A percentile compares a stretch with the other conserved stretches of the same genome.
phyloP scores from a whole-genome alignment of 2,888 invertebrate genomes.

The Zygaena filipendulae region DNA sequence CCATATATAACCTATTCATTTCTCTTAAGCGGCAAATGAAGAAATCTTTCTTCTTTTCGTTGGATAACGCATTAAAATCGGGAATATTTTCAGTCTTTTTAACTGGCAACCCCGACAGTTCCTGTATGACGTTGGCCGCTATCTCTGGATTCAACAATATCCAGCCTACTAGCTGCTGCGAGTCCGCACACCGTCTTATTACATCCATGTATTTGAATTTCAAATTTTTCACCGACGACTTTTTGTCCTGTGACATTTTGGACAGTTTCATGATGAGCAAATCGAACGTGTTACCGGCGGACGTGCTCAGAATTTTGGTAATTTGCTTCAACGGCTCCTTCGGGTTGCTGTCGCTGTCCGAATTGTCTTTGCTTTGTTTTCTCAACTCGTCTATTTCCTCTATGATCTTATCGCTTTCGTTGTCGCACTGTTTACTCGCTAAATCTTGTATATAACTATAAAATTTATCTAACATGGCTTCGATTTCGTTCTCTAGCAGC shows the following conservation, averaged over 20 bases:
- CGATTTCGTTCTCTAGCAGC: constrained; percentile 43
- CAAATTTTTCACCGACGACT: constrained; percentile 35
- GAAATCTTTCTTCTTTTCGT: constrained; percentile 39
- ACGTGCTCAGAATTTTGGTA: constrained; percentile 33
- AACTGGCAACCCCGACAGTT: constrained; percentile 38
- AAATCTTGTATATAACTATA: constrained; percentile 46
- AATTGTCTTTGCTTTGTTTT: constrained; percentile 28
- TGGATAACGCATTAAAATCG: constrained; percentile 29
- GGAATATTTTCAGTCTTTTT: constrained; percentile 30
- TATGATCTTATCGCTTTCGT: constrained; percentile 34
- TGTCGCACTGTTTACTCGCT: constrained; percentile 31
- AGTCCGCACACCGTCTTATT: constrained; percentile 40
- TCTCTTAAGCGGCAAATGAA: constrained; percentile 39
- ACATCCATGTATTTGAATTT: constrained; percentile 52
- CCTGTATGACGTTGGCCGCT: constrained; percentile 43
- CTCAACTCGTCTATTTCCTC: constrained; percentile 40
- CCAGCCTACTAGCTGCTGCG: constrained; percentile 40
- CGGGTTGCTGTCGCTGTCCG: constrained; percentile 27
- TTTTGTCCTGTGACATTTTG: constrained; percentile 40
- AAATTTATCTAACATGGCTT: constrained; percentile 46
- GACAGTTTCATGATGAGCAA: constrained; percentile 46
- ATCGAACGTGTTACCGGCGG: constrained; percentile 44
- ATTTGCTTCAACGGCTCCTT: constrained; percentile 42
- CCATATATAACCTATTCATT: constrained; percentile 45
- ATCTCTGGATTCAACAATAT: constrained; percentile 40